phyloP scores from a whole-genome alignment of 2,888 invertebrate genomes.

The Drosophila recens region DNA sequence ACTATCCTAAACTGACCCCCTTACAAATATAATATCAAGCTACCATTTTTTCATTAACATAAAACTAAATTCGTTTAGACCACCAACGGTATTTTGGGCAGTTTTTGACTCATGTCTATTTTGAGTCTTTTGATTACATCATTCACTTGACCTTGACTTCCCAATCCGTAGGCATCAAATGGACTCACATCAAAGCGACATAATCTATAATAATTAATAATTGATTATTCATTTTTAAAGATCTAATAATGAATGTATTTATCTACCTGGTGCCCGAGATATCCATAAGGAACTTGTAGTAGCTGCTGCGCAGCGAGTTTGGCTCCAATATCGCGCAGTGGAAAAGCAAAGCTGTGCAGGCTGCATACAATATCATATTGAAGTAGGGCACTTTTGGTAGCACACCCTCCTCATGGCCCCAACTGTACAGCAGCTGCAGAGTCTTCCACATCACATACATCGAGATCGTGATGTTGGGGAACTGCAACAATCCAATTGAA shows the following conservation, averaged over 20 bases:
- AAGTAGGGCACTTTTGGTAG: conserved; percentile 90
- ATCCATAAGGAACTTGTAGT: conserved; percentile 91
- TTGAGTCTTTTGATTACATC: conserved; percentile 50
- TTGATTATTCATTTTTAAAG: background rate
- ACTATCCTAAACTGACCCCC: conserved; percentile 27
- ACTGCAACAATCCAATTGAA: conserved; percentile 89
- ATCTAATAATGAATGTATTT: background rate
- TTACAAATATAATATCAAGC: conserved; percentile 9
- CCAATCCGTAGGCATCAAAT: conserved; percentile 55
- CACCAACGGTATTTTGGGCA: conserved; percentile 45
- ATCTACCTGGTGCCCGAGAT: conserved; percentile 89
- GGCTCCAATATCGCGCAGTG: conserved; percentile 92
- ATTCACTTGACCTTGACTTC: conserved; percentile 46
- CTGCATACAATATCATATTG: conserved; percentile 88
- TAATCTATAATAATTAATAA: conserved; percentile 33
- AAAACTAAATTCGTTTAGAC: conserved; percentile 37
- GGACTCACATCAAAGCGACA: conserved; percentile 49
- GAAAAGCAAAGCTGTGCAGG: conserved; percentile 91
- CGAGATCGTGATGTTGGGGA: conserved; percentile 91
- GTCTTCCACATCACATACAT: conserved; percentile 93
- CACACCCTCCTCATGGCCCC: conserved; percentile 88
- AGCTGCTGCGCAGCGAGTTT: conserved; percentile 90
- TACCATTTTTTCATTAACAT: background rate
- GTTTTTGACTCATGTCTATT: conserved; percentile 49
- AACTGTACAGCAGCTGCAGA: conserved; percentile 90